Evolutionary conservation across 2,797 vertebrate species (phyloP), one percentile per base, ranked within the genome.

Genomic region (Acanthurus tractus): DNA sequence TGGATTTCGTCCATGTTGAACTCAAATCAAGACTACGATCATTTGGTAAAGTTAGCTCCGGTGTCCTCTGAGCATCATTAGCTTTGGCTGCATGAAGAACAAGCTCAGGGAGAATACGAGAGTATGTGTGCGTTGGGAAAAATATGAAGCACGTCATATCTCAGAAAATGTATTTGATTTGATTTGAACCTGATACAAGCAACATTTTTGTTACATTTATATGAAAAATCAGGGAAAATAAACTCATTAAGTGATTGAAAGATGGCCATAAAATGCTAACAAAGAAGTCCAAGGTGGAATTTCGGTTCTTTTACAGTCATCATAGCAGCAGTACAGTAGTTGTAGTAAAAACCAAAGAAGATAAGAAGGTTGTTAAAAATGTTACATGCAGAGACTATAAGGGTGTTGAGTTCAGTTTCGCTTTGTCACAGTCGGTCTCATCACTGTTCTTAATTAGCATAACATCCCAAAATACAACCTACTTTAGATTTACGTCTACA

Each of bases 11-110:
- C 62, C 8, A 25, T 58, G 57, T 25, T 63, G 4, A 74, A n/a
- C 34, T 29, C 4, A 63, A 42, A 22, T 7, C 1, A 42, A 20
- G 23, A 58, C 36, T 40, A 9, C 38, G 38, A 40, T 36, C 9
- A 12, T 34, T 38, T 29, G 36, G 36, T 48, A 8, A n/a, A 17
- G 36, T n/a, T n/a, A 13, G 34, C 34, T 34, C 6, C 13, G 34
- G 3, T 42, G 59, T 45, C 0, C 23, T 56, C 18, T 36, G 53
- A 67, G 29, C 6, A 6, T 67, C 12, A 13, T 64, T 73, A 4
- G 2, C 25, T 71, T 85, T 38, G 48, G 69, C 55, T n/a, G 29
- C 6, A 17, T 6, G 20, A 65, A n/a, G 44, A 54, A n/a, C 4
- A 14, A 46, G 23, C 62, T 29, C 6, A 10, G 52, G 36, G 49